phyloP scores from a whole-genome alignment of 2,113 vertebrate species.

The Bubo bubo region DNA sequence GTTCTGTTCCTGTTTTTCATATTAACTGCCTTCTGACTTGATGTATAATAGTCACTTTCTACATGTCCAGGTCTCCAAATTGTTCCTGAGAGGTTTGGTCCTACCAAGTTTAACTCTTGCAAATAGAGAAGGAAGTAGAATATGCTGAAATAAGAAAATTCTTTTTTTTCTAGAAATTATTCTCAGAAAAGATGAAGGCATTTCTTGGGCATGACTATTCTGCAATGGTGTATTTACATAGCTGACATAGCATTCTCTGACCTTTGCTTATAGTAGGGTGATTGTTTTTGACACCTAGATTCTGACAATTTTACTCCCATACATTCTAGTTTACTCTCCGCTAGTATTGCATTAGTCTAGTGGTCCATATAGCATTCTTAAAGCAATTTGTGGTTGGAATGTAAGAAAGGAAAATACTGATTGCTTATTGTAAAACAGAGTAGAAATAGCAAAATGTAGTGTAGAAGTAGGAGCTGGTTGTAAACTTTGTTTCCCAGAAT shows the following conservation, averaged over 20 bases:
- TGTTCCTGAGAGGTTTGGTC: not conserved
- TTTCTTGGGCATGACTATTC: not conserved
- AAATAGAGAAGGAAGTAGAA: not conserved
- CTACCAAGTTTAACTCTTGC: not conserved
- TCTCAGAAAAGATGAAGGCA: not conserved
- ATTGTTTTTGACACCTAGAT: not conserved
- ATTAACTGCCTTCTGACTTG: conserved; percentile 55
- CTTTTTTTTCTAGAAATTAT: not conserved
- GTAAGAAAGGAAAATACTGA: not conserved
- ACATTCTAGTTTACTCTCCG: not conserved
- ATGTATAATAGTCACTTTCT: conserved; percentile 20
- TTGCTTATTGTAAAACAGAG: not conserved
- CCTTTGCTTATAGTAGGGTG: not conserved
- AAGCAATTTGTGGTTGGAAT: not conserved
- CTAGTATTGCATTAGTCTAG: not conserved
- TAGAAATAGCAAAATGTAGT: not conserved
- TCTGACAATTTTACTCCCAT: not conserved
- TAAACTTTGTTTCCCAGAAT: not conserved
- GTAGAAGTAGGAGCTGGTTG: not conserved
- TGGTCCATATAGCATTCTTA: not conserved
- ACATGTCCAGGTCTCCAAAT: not conserved
- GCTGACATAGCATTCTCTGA: not conserved
- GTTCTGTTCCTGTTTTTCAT: conserved; percentile 51
- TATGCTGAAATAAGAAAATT: not conserved
- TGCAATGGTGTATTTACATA: not conserved